These are phyloP conservation scores for Scaptodrosophila latifasciaeformis DNA, from an alignment of 2,888 invertebrate species.

Conservation along the genomic window DNA sequence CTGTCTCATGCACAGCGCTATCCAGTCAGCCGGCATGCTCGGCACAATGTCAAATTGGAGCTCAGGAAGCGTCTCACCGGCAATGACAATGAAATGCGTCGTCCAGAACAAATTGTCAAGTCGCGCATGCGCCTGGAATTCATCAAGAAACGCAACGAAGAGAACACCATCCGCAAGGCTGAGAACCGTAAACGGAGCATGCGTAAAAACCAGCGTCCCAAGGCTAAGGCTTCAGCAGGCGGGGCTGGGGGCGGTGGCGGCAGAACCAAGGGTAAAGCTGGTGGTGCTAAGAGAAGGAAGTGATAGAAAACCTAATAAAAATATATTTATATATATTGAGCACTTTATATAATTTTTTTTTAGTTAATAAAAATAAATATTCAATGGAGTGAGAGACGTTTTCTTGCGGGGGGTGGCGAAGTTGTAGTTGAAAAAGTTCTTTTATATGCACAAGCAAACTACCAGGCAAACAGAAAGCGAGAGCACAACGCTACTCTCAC, in stretches of 20 bases:
- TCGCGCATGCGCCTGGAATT: slow-evolving; percentile 78
- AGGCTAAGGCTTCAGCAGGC: slow-evolving; percentile 25
- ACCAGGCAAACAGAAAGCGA: too few relatives aligned
- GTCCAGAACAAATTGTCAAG: slow-evolving; percentile 87
- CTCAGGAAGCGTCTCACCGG: slow-evolving; percentile 76
- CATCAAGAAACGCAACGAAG: slow-evolving; percentile 80
- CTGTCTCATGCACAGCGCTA: slow-evolving; percentile 67
- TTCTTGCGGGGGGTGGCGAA: too few relatives aligned
- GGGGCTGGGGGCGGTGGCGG: slow-evolving; percentile 3
- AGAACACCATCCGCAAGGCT: slow-evolving; percentile 74
- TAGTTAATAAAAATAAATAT: too few relatives aligned
- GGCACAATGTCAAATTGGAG: slow-evolving; percentile 84
- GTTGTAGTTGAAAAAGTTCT: too few relatives aligned
- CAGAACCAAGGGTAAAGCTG: slow-evolving; percentile 16
- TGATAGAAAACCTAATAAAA: slow-evolving; percentile 5
- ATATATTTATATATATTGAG: too few relatives aligned
- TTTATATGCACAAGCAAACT: too few relatives aligned
- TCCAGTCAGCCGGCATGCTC: slow-evolving; percentile 83
- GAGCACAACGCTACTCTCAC: too few relatives aligned
- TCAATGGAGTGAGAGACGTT: too few relatives aligned
- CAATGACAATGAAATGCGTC: slow-evolving; percentile 80
- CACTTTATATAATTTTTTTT: too few relatives aligned
- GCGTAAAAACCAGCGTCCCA: slow-evolving; percentile 62
- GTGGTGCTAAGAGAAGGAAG: slow-evolving; percentile 18
- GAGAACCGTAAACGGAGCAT: slow-evolving; percentile 73